Conservation (phyloP, 2,888 invertebrate genomes). For the Hirtodrosophila cameraria region DNA sequence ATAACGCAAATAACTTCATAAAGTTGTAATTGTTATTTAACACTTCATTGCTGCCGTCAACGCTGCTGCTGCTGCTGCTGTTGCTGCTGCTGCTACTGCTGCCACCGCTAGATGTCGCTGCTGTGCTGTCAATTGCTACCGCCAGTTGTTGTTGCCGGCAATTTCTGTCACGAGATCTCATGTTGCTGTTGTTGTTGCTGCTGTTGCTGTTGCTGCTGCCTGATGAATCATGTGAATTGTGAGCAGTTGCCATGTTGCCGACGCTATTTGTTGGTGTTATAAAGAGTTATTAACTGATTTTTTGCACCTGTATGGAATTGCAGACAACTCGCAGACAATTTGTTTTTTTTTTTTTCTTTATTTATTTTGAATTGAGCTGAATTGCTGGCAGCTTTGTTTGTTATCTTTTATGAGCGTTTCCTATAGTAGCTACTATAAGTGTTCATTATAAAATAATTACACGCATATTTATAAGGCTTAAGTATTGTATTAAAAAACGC, state of each 20-base stretch:
- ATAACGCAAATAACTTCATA: slow-evolving; percentile 73
- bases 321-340: slow-evolving; percentile 57
- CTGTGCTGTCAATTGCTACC: too few species aligned
- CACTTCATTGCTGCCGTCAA: slow-evolving; percentile 46
- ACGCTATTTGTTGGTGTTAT: slow-evolving; percentile 42
- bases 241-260: slow-evolving; percentile 27
- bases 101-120: slow-evolving; percentile 50
- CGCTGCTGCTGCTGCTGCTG: slow-evolving; percentile 56
- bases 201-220: slow-evolving; percentile 24
- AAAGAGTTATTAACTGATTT: slow-evolving; percentile 68
- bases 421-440: too few species aligned
- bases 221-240: slow-evolving; percentile 57
- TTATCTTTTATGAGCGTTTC: slow-evolving; percentile 1
- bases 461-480: too few species aligned
- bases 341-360: too few species aligned
- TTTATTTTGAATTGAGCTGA: slow-evolving; percentile 38
- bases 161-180: slow-evolving; percentile 62
- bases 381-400: slow-evolving; percentile 1
- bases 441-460: too few species aligned
- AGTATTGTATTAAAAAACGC: too few species aligned
- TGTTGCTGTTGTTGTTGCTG: slow-evolving; percentile 25
- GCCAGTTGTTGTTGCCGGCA: slow-evolving; percentile 46
- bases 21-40: slow-evolving; percentile 79
- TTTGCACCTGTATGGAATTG: slow-evolving; percentile 54
- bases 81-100: slow-evolving; percentile 40